phyloP scores from a whole-genome alignment of 2,113 vertebrate species.

The Lycaon pictus region DNA sequence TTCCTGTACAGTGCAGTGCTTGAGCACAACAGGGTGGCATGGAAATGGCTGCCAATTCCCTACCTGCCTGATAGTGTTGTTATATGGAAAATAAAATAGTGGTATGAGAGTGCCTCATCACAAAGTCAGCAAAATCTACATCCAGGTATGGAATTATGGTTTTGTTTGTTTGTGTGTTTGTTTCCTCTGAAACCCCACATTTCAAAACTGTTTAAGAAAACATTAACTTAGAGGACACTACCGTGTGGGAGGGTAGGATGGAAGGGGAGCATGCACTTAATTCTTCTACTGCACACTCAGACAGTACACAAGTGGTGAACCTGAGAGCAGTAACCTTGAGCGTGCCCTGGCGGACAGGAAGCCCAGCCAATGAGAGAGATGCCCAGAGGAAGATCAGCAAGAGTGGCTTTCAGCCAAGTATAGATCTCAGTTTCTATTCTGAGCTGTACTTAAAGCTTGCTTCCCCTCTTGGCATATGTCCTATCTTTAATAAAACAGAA shows the following conservation, averaged over 20 bases:
- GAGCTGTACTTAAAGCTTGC: slow-evolving; percentile 49
- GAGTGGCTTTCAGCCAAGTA: slow-evolving; percentile 45
- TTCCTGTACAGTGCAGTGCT: not conserved
- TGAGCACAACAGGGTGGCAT: not conserved
- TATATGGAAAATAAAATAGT: not conserved
- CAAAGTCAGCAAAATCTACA: not conserved
- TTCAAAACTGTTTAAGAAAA: not conserved
- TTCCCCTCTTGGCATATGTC: slow-evolving; percentile 50
- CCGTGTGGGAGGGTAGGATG: too few relatives aligned
- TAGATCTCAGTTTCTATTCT: slow-evolving; percentile 71
- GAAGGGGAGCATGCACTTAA: not conserved
- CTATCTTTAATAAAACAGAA: slow-evolving; percentile 57
- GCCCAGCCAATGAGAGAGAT: not conserved
- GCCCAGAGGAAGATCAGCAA: not conserved
- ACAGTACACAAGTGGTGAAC: not conserved
- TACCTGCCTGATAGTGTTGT: not conserved
- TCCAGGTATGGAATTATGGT: not conserved
- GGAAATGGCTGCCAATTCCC: not conserved
- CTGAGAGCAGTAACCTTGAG: slow-evolving; percentile 61
- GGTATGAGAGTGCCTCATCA: not conserved
- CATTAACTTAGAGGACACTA: not conserved
- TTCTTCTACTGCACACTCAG: not conserved
- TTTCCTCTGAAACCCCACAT: not conserved
- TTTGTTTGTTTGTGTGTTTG: too few relatives aligned
- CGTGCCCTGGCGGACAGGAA: not conserved